These are phyloP conservation scores for Callyntrura sp. DNA, from an alignment of 2,888 invertebrate species.

Conservation along the genomic window DNA sequence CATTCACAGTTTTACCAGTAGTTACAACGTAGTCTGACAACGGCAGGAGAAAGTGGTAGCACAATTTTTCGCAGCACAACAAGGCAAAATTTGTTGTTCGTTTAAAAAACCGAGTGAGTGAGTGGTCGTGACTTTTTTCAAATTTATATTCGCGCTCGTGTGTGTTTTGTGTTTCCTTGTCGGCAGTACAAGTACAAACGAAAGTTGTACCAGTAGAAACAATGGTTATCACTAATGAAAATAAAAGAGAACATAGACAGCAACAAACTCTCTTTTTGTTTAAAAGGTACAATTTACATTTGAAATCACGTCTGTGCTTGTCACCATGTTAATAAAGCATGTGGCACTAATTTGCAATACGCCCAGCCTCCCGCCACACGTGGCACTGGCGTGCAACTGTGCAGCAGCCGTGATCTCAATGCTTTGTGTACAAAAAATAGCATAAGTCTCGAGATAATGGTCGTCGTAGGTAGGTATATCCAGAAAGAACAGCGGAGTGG, in stretches of 20 bases:
- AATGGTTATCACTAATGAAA: conserved; percentile 2
- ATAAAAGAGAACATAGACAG: neutral
- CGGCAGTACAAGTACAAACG: neutral
- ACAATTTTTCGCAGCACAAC: neutral
- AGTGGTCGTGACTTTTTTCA: too few species aligned
- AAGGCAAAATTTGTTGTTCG: neutral
- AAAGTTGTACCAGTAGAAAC: neutral
- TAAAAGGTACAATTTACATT: conserved; percentile 31
- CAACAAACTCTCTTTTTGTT: neutral
- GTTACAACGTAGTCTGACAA: too few species aligned
- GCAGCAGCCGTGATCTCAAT: neutral
- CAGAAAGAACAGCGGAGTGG: too few species aligned
- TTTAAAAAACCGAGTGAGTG: neutral
- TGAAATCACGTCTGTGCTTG: conserved; percentile 29
- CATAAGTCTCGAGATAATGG: too few species aligned
- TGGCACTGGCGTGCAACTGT: neutral
- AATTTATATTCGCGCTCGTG: too few species aligned
- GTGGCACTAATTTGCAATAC: conserved; percentile 20
- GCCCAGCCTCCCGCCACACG: neutral
- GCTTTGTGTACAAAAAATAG: too few species aligned
- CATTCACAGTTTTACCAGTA: too few species aligned
- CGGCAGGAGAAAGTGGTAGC: too few species aligned
- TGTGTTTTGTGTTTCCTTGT: too few species aligned
- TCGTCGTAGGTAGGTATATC: too few species aligned
- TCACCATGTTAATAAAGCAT: conserved; percentile 5